phyloP scores from a whole-genome alignment of 2,113 vertebrate genomes.

The Meleagris gallopavo region DNA sequence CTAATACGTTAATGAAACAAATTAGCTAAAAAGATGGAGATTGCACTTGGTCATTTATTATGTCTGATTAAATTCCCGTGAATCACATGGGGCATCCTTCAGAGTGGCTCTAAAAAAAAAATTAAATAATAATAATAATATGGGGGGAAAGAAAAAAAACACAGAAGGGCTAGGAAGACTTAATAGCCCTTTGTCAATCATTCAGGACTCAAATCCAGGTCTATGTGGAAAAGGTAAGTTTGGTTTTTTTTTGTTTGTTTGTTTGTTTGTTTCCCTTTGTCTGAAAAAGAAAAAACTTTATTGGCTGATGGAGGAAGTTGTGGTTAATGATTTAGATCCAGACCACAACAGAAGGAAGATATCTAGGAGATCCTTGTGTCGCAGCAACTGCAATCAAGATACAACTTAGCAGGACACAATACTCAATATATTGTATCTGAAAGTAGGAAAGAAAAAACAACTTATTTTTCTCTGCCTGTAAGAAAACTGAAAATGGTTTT shows the following conservation, averaged over 20 bases:
- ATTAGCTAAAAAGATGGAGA: not conserved
- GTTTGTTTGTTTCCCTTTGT: not conserved
- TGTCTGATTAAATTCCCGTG: not conserved
- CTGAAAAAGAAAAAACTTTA: not conserved
- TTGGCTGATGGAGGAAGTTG: not conserved
- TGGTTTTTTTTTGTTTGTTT: not conserved
- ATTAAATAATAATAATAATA: not conserved
- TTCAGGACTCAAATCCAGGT: not conserved
- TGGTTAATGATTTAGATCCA: not conserved
- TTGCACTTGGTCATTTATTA: not conserved
- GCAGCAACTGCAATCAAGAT: not conserved
- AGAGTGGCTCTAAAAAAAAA: not conserved
- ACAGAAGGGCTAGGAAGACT: not conserved
- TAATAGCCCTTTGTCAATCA: not conserved
- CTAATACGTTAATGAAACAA: not conserved
- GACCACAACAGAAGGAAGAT: not conserved
- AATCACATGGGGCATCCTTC: not conserved
- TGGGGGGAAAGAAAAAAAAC: rapidly evolving
- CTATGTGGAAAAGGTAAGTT: not conserved
- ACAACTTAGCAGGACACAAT: not conserved
- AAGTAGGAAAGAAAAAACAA: not conserved
- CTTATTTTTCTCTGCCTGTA: not conserved
- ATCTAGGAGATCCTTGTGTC: not conserved
- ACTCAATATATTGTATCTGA: not conserved
- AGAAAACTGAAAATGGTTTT: not conserved